Base-by-base conservation (phyloP, 2,113 vertebrate genomes). In the Pangasianodon gigas region DNA sequence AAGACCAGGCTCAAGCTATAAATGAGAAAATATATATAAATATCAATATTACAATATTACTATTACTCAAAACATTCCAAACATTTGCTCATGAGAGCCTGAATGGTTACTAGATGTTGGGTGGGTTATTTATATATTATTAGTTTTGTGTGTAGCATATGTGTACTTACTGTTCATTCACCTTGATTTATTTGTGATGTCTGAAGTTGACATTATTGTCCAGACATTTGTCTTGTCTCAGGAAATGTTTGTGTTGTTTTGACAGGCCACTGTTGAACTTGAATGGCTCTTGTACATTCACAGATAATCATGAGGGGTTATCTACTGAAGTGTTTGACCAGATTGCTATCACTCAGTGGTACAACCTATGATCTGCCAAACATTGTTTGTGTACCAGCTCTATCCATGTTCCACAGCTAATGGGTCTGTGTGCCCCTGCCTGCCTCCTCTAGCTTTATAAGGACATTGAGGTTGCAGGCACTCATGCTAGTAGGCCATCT, bases 361-460 rank as follows among this genome's bases (percentile, higher is more conserved):
- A 44, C 83, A 84, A 21, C 41, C 16, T 62, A 74, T 11, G 24
- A 52, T 71, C 80, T 67, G 51, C 8, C 62, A 74, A 84, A 41
- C 51, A 71, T 26, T 74, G 80, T 84, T 84, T 74, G 24, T 74
- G 62, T 3, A 41, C 80, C 48, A 58, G 65, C 13, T 84, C 62
- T 54, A 16, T 74, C 80, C 65, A 74, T 74, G 58, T 84, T 84
- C 52, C 82, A 51, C 69, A 89, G 37, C 82, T 75, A 89, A 77
- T 75, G 37, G 37, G 6, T 16, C 54, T 74, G 26, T 75, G 52
- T 75, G 81, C 52, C 65, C 51, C 26, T 75, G 65, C 9, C 80
- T 56, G 80, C 26, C 41, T 74, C 37, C 37, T 74, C 41, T 44
- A 85, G 67, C 81, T 89, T 85, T 89, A 89, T 84, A 89, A 85